phyloP scores from a whole-genome alignment of 2,888 invertebrate genomes.

The Ormyrus rosae region DNA sequence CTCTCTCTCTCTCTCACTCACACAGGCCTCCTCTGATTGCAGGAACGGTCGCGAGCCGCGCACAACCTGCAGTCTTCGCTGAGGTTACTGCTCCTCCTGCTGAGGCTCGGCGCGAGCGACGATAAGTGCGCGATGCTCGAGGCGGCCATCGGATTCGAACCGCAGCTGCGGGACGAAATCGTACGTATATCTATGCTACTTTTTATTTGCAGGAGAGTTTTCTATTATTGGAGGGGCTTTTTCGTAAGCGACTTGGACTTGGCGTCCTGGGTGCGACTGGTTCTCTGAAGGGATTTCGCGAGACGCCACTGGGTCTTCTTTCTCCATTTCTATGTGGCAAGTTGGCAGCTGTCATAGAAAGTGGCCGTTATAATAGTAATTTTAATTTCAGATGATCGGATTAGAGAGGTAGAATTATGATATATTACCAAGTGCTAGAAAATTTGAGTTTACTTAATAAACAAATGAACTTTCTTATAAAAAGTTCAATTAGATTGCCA shows the following conservation, averaged over 20 bases:
- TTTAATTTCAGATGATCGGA: no score
- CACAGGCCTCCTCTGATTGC: not conserved
- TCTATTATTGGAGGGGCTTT: not conserved
- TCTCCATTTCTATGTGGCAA: no score
- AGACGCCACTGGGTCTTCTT: no score
- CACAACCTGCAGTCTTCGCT: slow-evolving; percentile 65
- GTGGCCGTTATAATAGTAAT: no score
- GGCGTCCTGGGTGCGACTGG: not conserved
- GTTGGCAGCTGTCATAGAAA: no score
- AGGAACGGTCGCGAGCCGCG: slow-evolving; percentile 66
- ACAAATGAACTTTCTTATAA: no score
- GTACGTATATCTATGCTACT: slow-evolving; percentile 62
- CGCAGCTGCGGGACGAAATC: slow-evolving; percentile 65
- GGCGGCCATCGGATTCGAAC: slow-evolving; percentile 68
- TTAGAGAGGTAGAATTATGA: no score
- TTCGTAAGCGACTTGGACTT: not conserved
- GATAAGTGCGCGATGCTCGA: slow-evolving; percentile 68
- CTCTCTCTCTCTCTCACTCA: not conserved
- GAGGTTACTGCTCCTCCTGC: slow-evolving; percentile 65
- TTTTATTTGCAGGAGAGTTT: no score
- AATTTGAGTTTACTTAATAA: no score
- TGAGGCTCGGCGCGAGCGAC: slow-evolving; percentile 64
- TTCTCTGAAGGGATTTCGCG: no score
- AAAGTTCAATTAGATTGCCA: no score
- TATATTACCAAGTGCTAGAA: no score